Evolutionary conservation across 1,140 invertebrate genomes (phyloP), one percentile per base, ranked within the genome.

Genomic region (Anastrepha ludens): DNA sequence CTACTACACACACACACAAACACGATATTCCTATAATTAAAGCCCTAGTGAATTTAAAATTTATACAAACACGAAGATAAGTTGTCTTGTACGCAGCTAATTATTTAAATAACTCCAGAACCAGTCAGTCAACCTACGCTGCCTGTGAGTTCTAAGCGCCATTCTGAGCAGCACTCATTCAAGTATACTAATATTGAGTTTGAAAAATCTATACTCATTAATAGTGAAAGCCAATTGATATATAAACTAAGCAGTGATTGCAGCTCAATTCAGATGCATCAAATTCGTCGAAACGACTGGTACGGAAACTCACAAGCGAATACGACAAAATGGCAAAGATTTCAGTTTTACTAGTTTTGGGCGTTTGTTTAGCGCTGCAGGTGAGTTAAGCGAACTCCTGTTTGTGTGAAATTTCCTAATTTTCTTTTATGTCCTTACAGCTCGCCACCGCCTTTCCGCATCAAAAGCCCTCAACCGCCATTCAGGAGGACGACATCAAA

Each of bases 211-310:
- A 41, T 44, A 74, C 41, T 74, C 11, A 44, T 44, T 13, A 17
- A 29, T 29, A 29, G 29, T 29, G 29, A 29, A 29, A 29, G 29
- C 29, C 29, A 29, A 29, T 29, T 29, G 29, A 6, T 74, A 2
- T 74, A 74, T 74, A 74, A 74, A 74, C 17, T 47, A 74, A 47
- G 15, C 67, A 41, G 39, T 15, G 67, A 74, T 74, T 5, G 13
- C 11, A 15, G 39, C 41, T 74, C 44, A 17, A 44, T 15, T 74
- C 41, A 74, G 39, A 17, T 47, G 15, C 41, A 47, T n/a, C 17
- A 47, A 74, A 41, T 17, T 47, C 13, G 13, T 74, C 67, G 29
- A 2, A 74, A 47, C 67, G 67, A 44, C 1, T 15, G 13, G 41
- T 44, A 47, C 41, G 0, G 3, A 9, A 39, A 70, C 39, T 65